A percentile compares a stretch with the other conserved stretches of the same genome.
These are phyloP conservation scores for Empidonax traillii DNA, from an alignment of 2,113 vertebrate species.

Conservation along the genomic window DNA sequence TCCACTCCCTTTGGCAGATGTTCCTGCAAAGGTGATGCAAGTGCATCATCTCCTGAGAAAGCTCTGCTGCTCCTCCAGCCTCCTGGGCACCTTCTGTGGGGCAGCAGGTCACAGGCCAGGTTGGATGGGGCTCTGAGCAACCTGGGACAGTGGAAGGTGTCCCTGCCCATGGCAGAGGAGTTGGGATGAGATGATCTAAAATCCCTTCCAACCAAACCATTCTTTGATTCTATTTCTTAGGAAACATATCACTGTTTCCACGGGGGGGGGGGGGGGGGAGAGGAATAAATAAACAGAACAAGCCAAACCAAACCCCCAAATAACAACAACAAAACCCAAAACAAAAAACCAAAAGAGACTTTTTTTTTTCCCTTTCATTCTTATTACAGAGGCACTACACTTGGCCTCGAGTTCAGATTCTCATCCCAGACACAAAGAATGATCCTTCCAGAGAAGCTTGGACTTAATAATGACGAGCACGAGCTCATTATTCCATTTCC, in stretches of 20 bases:
- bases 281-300: neutral
- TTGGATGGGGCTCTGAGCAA: rapidly evolving
- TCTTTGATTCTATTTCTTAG: neutral
- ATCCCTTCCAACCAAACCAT: neutral
- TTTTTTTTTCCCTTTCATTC: neutral
- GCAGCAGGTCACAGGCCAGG: rapidly evolving
- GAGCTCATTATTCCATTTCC: neutral
- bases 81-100: neutral
- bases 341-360: neutral
- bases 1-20: neutral
- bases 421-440: neutral
- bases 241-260: neutral
- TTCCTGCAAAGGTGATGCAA: neutral
- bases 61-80: neutral
- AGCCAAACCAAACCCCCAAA: neutral
- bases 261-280: too few relatives aligned
- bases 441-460: neutral
- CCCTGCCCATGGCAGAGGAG: neutral
- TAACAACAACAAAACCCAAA: neutral
- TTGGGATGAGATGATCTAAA: neutral
- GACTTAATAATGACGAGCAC: neutral
- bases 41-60: neutral
- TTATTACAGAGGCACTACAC: neutral
- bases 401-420: neutral
- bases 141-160: neutral